A percentile compares a stretch with the other conserved stretches of the same genome.
phyloP scores from a whole-genome alignment of 2,888 invertebrate genomes.

The Xestia rhomboidea region DNA sequence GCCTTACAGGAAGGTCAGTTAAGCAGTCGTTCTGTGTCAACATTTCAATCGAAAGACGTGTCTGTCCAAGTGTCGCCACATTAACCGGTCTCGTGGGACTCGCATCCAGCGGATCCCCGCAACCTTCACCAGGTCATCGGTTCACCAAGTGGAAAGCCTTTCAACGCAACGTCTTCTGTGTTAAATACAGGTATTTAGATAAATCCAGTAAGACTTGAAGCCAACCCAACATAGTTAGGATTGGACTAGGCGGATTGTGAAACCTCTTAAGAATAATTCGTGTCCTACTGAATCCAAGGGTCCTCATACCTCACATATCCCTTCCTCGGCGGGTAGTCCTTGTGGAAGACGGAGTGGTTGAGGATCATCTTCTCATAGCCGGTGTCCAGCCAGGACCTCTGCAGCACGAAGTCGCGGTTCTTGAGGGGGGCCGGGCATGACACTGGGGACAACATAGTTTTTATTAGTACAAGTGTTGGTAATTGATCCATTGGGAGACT shows the following conservation, averaged over 20 bases:
- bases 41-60: no score
- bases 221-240: background rate
- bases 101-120: no score
- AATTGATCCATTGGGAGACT: background rate
- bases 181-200: background rate
- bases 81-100: no score
- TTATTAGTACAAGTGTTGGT: background rate
- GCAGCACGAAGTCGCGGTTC: constrained; percentile 97
- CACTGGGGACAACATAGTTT: constrained; percentile 89
- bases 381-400: constrained; percentile 97
- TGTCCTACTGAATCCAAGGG: background rate
- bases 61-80: no score
- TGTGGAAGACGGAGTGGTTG: constrained; percentile 97
- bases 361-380: constrained; percentile 96
- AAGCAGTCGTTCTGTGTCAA: no score
- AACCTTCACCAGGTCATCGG: no score
- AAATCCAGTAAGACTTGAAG: background rate
- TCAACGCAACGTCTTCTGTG: no score
- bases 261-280: background rate
- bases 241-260: background rate
- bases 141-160: no score
- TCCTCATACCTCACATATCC: constrained; percentile 92
- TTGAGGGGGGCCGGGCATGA: constrained; percentile 96
- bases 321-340: constrained; percentile 95
- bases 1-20: background rate